phyloP scores from a whole-genome alignment of 2,113 vertebrate species.

The Ptychochromis oligacanthus region DNA sequence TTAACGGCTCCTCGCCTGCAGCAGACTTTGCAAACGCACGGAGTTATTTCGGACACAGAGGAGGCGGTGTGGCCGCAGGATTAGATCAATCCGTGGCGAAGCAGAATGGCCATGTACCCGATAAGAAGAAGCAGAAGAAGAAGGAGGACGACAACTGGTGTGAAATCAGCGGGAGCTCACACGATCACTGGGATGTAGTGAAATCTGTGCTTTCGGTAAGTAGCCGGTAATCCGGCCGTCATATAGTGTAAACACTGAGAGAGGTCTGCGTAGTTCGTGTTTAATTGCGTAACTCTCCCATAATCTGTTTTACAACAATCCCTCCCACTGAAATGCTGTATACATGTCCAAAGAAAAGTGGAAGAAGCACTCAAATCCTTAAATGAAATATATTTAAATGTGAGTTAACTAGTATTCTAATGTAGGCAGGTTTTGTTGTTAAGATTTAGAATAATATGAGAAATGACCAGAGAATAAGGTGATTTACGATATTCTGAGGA shows the following conservation, averaged over 20 bases:
- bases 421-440: too few species aligned
- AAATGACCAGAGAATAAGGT: background rate
- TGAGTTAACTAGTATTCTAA: background rate
- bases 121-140: slow-evolving; percentile 5
- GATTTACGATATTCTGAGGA: background rate
- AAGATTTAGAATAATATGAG: too few species aligned
- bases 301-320: slow-evolving; percentile 23
- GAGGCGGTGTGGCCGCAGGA: background rate
- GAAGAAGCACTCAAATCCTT: background rate
- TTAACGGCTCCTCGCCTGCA: slow-evolving; percentile 44
- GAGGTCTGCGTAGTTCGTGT: background rate
- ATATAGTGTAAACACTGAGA: background rate
- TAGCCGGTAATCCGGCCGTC: background rate
- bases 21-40: slow-evolving; percentile 15
- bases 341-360: background rate
- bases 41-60: slow-evolving; percentile 12
- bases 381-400: background rate
- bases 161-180: slow-evolving; percentile 67
- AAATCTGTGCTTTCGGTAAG: slow-evolving; percentile 71
- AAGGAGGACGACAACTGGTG: slow-evolving; percentile 57
- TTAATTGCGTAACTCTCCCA: background rate
- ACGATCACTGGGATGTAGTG: slow-evolving; percentile 77
- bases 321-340: background rate
- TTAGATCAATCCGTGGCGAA: background rate
- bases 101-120: slow-evolving; percentile 56